phyloP scores from a whole-genome alignment of 1,140 invertebrate species.

The Cepaea nemoralis region DNA sequence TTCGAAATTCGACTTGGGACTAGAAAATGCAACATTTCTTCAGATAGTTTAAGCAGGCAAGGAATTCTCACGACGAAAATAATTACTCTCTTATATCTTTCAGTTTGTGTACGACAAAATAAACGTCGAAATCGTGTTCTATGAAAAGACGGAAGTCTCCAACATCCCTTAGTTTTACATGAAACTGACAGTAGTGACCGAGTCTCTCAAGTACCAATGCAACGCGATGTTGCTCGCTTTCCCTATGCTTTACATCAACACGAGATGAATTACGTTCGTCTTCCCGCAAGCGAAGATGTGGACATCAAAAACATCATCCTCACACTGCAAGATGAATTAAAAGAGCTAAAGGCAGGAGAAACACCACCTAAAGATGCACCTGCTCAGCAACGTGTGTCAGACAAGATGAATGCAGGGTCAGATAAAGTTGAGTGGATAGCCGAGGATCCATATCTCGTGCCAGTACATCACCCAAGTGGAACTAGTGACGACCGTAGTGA shows the following conservation, averaged over 20 bases:
- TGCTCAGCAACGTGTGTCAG: background rate
- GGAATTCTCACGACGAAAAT: no score
- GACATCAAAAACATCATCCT: background rate
- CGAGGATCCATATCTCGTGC: background rate
- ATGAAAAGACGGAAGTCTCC: background rate
- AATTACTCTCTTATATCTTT: background rate
- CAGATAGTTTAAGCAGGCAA: no score
- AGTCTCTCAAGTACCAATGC: background rate
- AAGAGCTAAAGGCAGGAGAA: background rate
- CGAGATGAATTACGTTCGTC: background rate
- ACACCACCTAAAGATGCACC: no score
- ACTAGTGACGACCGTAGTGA: no score
- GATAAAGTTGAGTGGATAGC: constrained; percentile 4
- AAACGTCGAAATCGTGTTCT: constrained; percentile 2
- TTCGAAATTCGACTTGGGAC: no score
- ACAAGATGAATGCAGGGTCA: background rate
- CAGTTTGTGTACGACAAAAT: constrained; percentile 19
- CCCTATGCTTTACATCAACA: background rate
- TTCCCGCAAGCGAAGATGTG: background rate
- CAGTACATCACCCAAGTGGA: background rate
- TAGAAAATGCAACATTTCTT: no score
- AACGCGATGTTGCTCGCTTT: background rate
- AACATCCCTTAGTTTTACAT: background rate
- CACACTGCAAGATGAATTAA: background rate
- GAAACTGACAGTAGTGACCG: background rate